Evolutionary conservation across 2,888 invertebrate genomes (phyloP), one percentile per base, ranked within the genome.

Genomic region (Eristalis intricaria): DNA sequence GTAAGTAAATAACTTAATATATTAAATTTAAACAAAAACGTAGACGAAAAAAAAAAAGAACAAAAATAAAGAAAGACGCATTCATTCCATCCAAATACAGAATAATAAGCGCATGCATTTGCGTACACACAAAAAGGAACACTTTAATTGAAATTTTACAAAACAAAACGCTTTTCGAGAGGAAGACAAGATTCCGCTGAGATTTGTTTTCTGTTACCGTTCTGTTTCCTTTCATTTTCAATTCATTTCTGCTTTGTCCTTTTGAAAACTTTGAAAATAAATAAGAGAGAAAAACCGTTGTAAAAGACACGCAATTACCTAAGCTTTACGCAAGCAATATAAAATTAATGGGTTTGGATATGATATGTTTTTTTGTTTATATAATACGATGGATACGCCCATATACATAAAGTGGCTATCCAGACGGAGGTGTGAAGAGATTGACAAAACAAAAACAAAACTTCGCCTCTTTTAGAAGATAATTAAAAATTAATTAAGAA

Each of bases 41-140:
- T 5, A 50, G n/a, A 19, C 19, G 5, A 19, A n/a, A 38, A 63
- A 74, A 71, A 63, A 56, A 75, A 58, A 79, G 80, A 85, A 68
- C 50, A 61, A 50, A 64, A 85, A 70, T 58, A 73, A 81, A 71
- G 70, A 86, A 87, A 83, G 78, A 84, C 79, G 79, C 80, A 84
- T 87, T 87, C 87, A 87, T 87, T 87, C 87, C 87, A 87, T 87
- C 87, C 87, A 87, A 87, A 80, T 87, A 84, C 79, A 87, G 84
- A 84, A 87, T 87, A 87, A 87, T 84, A 87, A 87, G 79, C 73
- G 79, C 84, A 83, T 87, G 43, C 63, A 84, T 73, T 29, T 84
- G 84, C 84, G 87, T 80, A 80, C 22, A 80, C 61, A 84, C 61
- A 74, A 81, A 26, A 50, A 19, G 50, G 66, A 75, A 69, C 56